phyloP scores from a whole-genome alignment of 1,140 invertebrate genomes.

The Drosophila athabasca region DNA sequence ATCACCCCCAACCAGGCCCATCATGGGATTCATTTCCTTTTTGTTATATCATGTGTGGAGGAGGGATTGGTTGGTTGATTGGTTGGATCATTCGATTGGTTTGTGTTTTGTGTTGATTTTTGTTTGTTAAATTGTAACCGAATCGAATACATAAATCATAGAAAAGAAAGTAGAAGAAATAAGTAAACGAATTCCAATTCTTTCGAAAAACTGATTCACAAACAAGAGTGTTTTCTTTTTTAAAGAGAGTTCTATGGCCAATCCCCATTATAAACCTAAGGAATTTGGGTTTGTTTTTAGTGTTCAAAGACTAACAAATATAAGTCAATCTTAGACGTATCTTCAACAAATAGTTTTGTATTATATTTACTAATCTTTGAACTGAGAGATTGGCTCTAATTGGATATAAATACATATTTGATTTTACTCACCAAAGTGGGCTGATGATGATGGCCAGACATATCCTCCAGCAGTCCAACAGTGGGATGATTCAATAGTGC shows the following conservation, averaged over 20 bases:
- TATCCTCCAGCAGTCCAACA: conserved; percentile 81
- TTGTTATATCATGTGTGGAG: conserved; percentile 12
- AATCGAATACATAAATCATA: conserved; percentile 80
- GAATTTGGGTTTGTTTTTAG: conserved; percentile 66
- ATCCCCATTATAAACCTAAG: conserved; percentile 46
- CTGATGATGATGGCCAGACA: conserved; percentile 67
- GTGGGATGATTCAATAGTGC: conserved; percentile 67
- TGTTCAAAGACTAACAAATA: conserved; percentile 47
- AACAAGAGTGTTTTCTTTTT: conserved; percentile 27
- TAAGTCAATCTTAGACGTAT: conserved; percentile 5
- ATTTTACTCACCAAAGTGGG: conserved; percentile 72
- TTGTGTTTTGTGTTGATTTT: conserved; percentile 58
- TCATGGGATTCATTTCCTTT: conserved; percentile 83
- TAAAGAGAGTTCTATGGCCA: conserved; percentile 16
- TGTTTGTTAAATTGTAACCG: conserved; percentile 43
- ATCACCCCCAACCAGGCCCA: conserved; percentile 83
- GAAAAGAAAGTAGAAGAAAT: conserved; percentile 82
- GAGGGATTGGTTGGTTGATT: conserved; percentile 19
- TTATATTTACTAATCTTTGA: conserved; percentile 47
- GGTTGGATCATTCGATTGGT: conserved; percentile 28
- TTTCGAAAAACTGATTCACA: conserved; percentile 54
- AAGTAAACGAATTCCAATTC: conserved; percentile 79
- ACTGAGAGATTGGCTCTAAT: conserved; percentile 42
- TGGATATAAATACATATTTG: background rate
- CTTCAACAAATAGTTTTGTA: conserved; percentile 2